A percentile compares a stretch with the other conserved stretches of the same genome.
These are phyloP conservation scores for Moxostoma hubbsi DNA, from an alignment of 2,797 vertebrate genomes.

Conservation along the genomic window DNA sequence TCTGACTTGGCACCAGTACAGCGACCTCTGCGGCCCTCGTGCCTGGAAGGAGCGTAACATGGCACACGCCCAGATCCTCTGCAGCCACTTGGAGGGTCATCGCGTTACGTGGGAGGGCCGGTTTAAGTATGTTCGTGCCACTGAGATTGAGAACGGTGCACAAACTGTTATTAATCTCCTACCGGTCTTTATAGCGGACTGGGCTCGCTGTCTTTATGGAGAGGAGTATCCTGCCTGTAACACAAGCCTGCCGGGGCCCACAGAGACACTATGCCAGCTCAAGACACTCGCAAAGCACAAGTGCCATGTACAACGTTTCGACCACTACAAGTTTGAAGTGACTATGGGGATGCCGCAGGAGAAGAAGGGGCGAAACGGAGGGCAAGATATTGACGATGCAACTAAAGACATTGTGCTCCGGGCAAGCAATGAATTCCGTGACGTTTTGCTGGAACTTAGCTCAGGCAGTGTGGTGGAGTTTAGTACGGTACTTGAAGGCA, in stretches of 20 bases:
- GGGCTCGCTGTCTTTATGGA: conserved; percentile 95
- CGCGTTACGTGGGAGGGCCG: conserved; percentile 94
- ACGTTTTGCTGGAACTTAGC: conserved; percentile 84
- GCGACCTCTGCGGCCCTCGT: conserved; percentile 88
- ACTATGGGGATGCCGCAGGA: conserved; percentile 93
- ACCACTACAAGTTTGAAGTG: conserved; percentile 96
- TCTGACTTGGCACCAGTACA: conserved; percentile 92
- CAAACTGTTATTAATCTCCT: conserved; percentile 92
- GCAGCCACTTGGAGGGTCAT: conserved; percentile 96
- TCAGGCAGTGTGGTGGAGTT: conserved; percentile 93
- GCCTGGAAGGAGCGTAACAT: conserved; percentile 98
- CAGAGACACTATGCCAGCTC: conserved; percentile 90
- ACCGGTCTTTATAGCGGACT: conserved; percentile 86
- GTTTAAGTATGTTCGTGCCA: conserved; percentile 94
- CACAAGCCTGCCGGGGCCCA: conserved; percentile 36
- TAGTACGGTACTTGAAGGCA: conserved; percentile 96
- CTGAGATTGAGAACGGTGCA: conserved; percentile 92
- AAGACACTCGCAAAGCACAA: conserved; percentile 88
- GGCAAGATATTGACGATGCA: conserved; percentile 87
- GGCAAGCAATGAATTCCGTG: conserved; percentile 93
- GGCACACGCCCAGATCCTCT: conserved; percentile 95
- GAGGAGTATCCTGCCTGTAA: conserved; percentile 90
- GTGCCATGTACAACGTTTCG: conserved; percentile 94
- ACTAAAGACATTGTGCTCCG: conserved; percentile 97
- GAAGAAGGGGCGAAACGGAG: conserved; percentile 75